These are phyloP conservation scores for Tanypteryx hageni DNA, from an alignment of 2,888 invertebrate species.

Conservation along the genomic window DNA sequence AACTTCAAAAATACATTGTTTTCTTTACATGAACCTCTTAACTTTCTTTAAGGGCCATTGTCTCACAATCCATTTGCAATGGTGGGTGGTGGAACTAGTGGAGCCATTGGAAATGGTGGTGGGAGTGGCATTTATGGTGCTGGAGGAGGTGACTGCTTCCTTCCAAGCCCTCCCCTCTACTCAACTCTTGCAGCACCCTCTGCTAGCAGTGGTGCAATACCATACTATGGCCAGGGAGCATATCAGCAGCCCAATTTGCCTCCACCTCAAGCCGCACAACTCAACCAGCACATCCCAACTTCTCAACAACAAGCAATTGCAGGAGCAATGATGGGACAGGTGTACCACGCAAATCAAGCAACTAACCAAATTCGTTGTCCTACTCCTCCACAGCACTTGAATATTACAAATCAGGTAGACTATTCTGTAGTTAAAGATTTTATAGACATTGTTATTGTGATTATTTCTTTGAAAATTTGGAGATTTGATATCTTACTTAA, in stretches of 20 bases:
- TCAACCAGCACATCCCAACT: slow-evolving; percentile 43
- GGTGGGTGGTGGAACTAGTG: slow-evolving; percentile 54
- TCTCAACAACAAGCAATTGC: slow-evolving; percentile 54
- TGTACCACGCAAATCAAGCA: slow-evolving; percentile 39
- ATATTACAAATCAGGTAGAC: slow-evolving; percentile 42
- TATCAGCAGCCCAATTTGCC: slow-evolving; percentile 51
- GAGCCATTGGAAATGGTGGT: slow-evolving; percentile 62
- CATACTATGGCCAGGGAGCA: slow-evolving; percentile 55
- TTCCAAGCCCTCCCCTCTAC: slow-evolving; percentile 54
- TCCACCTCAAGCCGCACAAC: slow-evolving; percentile 36
- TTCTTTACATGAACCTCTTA: slow-evolving; percentile 10
- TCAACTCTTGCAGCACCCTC: slow-evolving; percentile 59
- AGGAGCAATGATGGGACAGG: slow-evolving; percentile 38
- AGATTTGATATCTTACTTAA: no score
- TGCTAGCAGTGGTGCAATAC: slow-evolving; percentile 47
- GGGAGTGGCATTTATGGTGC: slow-evolving; percentile 59
- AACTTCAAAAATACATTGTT: not conserved
- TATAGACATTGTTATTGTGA: no score
- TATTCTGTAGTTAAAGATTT: not conserved
- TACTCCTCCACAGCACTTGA: slow-evolving; percentile 57
- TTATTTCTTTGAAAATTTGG: no score
- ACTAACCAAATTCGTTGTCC: slow-evolving; percentile 56
- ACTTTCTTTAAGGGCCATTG: slow-evolving; percentile 59
- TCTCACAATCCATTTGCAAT: slow-evolving; percentile 56
- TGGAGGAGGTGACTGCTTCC: slow-evolving; percentile 59